Evolutionary conservation across 2,113 vertebrate genomes (phyloP), one percentile per base, ranked within the genome.

Genomic region (Hippocampus zosterae): DNA sequence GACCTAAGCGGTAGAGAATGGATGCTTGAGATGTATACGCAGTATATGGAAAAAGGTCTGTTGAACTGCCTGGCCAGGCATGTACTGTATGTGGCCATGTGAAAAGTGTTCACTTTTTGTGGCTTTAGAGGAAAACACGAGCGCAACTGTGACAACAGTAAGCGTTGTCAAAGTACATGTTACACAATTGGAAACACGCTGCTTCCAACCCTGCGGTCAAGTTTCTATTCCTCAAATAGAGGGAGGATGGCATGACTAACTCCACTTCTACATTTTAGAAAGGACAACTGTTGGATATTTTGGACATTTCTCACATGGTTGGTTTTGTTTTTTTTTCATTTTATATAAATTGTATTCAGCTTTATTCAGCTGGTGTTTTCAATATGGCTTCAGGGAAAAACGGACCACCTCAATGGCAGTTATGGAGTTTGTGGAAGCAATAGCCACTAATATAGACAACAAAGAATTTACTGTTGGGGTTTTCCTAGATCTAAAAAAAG

Each of bases 101-200:
- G 27, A 65, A 65, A 46, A 25, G 13, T 46, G 63, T 65, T 46
- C 23, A 46, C n/a, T 48, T 27, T 55, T 46, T 25, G 63, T 48
- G 63, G 63, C 42, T 65, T 65, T 48, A 13, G 41, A 19, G 63
- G 42, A 65, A 65, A 44, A 65, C 63, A 46, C 15, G 15, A 65
- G 23, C 40, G 27, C 63, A 65, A 65, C 41, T 64, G 62, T 42
- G 40, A 64, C 62, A 64, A 64, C 62, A 64, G 40, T 64, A 41
- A 42, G 62, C 44, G 62, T 23, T 44, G 62, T 64, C 63, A 65
- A 65, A 65, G 63, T 65, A 46, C 63, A 65, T 65, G 63, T 65
- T 65, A 65, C 63, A 46, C 41, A 65, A 46, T 65, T 46, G 63
- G 41, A 65, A 65, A 65, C n/a, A 27, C 42, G 23, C 12, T 59